A percentile compares a stretch with the other conserved stretches of the same genome.
Conservation (phyloP, 2,113 vertebrate species). For the Corythornis cristatus region DNA sequence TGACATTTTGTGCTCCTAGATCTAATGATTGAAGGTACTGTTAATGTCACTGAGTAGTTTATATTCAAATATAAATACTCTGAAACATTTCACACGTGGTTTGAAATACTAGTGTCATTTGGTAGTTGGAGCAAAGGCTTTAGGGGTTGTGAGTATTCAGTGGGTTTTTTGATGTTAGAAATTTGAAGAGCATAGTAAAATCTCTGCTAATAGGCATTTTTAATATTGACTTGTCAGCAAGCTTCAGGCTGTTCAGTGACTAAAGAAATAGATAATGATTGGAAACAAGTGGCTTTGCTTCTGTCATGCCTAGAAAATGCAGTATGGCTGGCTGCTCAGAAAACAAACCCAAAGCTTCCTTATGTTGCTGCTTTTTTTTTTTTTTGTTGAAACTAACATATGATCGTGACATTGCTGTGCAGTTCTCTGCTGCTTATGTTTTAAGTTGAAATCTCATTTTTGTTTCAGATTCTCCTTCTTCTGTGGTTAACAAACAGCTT, state of each 20-base stretch:
- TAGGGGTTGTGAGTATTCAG: neutral
- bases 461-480: constrained; percentile 99
- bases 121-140: neutral
- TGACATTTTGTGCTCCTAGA: neutral
- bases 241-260: constrained; percentile 40
- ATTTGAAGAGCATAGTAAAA: neutral
- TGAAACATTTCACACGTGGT: neutral
- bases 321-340: constrained; percentile 64
- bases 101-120: neutral
- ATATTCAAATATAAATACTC: neutral
- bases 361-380: constrained; percentile 55
- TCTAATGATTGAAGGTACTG: neutral
- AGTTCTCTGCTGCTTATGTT: constrained; percentile 82
- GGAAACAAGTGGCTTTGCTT: constrained; percentile 64
- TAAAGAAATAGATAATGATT: constrained; percentile 24
- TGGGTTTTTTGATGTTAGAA: neutral
- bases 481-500: constrained; percentile 98
- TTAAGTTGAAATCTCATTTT: constrained; percentile 90
- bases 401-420: constrained; percentile 79
- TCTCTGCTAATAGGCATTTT: constrained; percentile 35
- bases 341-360: constrained; percentile 56
- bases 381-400: constrained; percentile 66
- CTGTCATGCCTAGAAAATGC: constrained; percentile 39
- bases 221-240: neutral
- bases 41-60: neutral